Percentiles rank a stretch among this genome's conserved stretches.
These are phyloP conservation scores for Eugnorisma glareosa DNA, from an alignment of 2,888 invertebrate species.

Conservation along the genomic window DNA sequence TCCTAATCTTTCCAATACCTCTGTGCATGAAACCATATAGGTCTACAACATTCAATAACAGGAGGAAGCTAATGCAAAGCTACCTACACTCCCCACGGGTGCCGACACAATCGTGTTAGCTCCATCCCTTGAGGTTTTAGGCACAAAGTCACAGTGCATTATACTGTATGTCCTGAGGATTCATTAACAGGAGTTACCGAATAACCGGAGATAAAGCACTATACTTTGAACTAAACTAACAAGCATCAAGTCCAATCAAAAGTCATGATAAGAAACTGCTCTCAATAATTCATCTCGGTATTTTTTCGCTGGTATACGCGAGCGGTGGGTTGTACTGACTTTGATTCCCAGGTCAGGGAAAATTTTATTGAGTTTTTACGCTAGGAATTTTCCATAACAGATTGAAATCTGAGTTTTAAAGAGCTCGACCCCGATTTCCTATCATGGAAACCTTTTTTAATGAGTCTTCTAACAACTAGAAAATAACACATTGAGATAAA, in stretches of 20 bases:
- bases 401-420: background rate
- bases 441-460: background rate
- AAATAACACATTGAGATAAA: background rate
- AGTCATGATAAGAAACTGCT: background rate
- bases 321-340: background rate
- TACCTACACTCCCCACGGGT: background rate
- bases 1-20: background rate
- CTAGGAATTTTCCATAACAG: background rate
- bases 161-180: background rate
- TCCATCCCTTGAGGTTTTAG: background rate
- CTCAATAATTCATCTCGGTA: background rate
- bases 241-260: background rate
- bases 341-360: background rate
- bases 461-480: background rate
- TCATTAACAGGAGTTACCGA: background rate
- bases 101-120: conserved; percentile 25
- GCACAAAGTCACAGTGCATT: conserved; percentile 19
- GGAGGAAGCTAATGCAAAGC: background rate
- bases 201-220: background rate
- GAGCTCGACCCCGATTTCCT: background rate
- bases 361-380: background rate
- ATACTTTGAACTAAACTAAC: background rate
- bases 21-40: background rate
- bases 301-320: background rate
- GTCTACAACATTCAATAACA: background rate